Evolutionary conservation across 2,888 invertebrate genomes (phyloP), one percentile per base, ranked within the genome.

Genomic region (Athalia cordata): DNA sequence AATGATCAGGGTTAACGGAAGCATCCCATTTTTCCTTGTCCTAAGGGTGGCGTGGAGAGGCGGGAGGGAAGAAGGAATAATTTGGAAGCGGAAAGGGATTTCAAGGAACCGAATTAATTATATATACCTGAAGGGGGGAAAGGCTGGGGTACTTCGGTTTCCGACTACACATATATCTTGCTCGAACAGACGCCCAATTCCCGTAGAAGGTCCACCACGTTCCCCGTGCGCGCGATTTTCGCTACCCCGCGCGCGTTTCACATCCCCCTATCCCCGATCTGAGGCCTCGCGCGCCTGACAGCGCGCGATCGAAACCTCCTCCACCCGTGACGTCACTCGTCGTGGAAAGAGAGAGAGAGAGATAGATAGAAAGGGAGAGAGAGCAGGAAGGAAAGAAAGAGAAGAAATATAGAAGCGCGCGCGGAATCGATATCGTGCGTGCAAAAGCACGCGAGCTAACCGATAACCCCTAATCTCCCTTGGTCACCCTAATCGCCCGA

Each of bases 391-490:
- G 29, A 2, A 29, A 29, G 29, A 29, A 29, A 29, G 29, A 29
- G 29, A 29, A 29, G 29, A 29, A 29, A 29, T 29, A 29, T 29
- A 29, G 29, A 77, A 80, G 81, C 82, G 83, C 83, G 83, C 84
- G 85, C 84, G 84, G 86, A 87, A 89, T 89, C 89, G 88, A 89
- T 89, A 88, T 86, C 83, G 86, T 86, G 88, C 87, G 88, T 89
- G 86, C 85, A 88, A 29, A 29, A 85, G 85, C 87, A 84, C 84
- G 83, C 83, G 79, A 80, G 74, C 50, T 66, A 65, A 78, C 79
- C 80, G 81, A 82, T 81, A 79, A 81, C 64, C 68, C 29, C 68
- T 75, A 62, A 75, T 75, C 75, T 75, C 8, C 50, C 43, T 62
- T 52, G 75, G 62, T 75, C 75, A 75, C 62, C 62, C 72, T 72